Evolutionary conservation across 2,888 invertebrate species (phyloP).

Genomic region (Syrphus vitripennis): DNA sequence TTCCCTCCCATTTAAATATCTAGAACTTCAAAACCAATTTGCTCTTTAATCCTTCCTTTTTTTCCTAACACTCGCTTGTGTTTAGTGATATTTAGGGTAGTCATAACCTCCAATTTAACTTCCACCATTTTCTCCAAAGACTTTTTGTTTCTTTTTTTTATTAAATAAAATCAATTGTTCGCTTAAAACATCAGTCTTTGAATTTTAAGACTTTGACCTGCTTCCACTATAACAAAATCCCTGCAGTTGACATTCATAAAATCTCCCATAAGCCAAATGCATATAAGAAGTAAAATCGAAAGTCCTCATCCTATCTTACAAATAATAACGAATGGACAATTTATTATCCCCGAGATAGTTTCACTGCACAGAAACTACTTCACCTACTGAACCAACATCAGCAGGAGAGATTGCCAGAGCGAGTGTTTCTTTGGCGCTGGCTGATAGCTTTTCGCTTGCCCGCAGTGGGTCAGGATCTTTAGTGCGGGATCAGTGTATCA

Average conservation of each 20-base stretch:
- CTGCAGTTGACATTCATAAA: background rate
- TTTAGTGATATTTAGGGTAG: too few relatives aligned
- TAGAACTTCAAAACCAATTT: too few relatives aligned
- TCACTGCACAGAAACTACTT: conserved; percentile 45
- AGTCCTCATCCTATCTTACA: conserved; percentile 11
- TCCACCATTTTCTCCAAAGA: too few relatives aligned
- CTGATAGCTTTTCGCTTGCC: background rate
- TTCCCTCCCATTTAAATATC: too few relatives aligned
- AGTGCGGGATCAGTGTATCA: conserved; percentile 60
- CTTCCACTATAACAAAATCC: background rate
- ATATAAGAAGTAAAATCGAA: conserved; percentile 43
- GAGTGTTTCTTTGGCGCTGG: background rate
- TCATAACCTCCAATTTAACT: too few relatives aligned
- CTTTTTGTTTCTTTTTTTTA: too few relatives aligned
- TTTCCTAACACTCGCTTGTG: too few relatives aligned
- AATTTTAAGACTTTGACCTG: background rate
- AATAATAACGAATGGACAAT: conserved; percentile 50
- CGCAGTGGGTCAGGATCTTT: conserved; percentile 58
- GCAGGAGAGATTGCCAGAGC: conserved; percentile 5
- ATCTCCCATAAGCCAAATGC: background rate
- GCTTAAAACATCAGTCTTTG: background rate
- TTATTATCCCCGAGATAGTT: conserved; percentile 57
- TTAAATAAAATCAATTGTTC: background rate
- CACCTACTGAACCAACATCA: conserved; percentile 60
- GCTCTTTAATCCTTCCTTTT: too few relatives aligned